Conservation (phyloP, 2,888 invertebrate species). For the Serripes groenlandicus region DNA sequence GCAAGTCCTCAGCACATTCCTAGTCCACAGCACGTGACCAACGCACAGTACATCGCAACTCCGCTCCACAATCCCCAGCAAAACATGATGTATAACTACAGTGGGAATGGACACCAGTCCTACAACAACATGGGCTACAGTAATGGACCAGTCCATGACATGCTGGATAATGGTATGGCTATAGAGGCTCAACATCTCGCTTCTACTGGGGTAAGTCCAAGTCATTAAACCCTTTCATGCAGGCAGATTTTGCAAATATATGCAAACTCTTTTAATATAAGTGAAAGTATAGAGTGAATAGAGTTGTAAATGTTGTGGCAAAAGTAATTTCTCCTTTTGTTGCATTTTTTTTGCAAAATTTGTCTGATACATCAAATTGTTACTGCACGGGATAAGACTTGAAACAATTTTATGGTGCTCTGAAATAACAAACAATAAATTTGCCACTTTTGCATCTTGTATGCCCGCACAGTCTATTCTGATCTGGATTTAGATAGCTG, state of each 20-base stretch:
- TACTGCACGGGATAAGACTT: too few species aligned
- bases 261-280: too few species aligned
- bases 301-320: background rate
- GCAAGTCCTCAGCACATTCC: constrained; percentile 59
- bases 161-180: constrained; percentile 43
- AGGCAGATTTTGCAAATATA: too few species aligned
- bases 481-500: too few species aligned
- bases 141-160: constrained; percentile 43
- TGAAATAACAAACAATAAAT: too few species aligned
- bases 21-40: constrained; percentile 60
- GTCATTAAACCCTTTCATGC: too few species aligned
- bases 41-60: constrained; percentile 56
- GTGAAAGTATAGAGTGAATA: background rate
- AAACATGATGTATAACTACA: constrained; percentile 48
- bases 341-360: background rate
- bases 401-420: too few species aligned
- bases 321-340: background rate
- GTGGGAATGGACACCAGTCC: constrained; percentile 32
- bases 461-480: too few species aligned
- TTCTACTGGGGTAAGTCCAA: constrained; percentile 53
- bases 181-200: constrained; percentile 36
- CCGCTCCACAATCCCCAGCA: constrained; percentile 53
- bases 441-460: too few species aligned
- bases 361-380: too few species aligned
- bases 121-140: constrained; percentile 47